These are phyloP conservation scores for Copsychus sechellarum DNA, from an alignment of 2,113 vertebrate genomes.

Conservation along the genomic window DNA sequence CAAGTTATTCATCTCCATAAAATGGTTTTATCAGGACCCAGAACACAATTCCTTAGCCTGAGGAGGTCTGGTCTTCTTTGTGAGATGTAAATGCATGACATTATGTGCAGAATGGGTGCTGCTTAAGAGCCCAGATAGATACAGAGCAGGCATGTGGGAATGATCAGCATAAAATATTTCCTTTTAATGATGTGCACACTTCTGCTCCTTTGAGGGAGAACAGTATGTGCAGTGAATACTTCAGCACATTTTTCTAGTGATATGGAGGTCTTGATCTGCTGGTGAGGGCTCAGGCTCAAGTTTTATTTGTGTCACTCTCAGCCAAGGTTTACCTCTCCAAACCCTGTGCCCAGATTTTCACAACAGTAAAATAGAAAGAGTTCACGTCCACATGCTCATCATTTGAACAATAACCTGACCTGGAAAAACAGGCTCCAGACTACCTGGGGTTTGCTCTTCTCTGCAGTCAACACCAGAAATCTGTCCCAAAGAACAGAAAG, in stretches of 20 bases:
- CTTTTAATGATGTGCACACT: conserved; percentile 43
- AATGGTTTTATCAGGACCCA: conserved; percentile 50
- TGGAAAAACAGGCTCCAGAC: neutral
- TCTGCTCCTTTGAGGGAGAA: conserved; percentile 32
- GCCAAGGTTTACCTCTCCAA: neutral
- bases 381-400: neutral
- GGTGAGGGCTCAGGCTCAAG: neutral
- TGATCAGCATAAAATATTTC: conserved; percentile 56
- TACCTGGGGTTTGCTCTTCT: neutral
- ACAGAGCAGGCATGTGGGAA: conserved; percentile 39
- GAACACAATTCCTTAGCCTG: conserved; percentile 1
- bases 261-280: neutral
- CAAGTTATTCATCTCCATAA: conserved; percentile 24
- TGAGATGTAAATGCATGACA: conserved; percentile 30
- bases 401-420: neutral
- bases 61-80: conserved; percentile 42
- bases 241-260: neutral
- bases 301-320: neutral
- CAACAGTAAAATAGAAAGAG: neutral
- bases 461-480: neutral
- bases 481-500: neutral
- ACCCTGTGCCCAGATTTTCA: neutral
- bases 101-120: conserved; percentile 32
- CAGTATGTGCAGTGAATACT: neutral
- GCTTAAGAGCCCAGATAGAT: neutral